Conservation (phyloP, 2,113 vertebrate genomes). For the Pampusana beccarii region DNA sequence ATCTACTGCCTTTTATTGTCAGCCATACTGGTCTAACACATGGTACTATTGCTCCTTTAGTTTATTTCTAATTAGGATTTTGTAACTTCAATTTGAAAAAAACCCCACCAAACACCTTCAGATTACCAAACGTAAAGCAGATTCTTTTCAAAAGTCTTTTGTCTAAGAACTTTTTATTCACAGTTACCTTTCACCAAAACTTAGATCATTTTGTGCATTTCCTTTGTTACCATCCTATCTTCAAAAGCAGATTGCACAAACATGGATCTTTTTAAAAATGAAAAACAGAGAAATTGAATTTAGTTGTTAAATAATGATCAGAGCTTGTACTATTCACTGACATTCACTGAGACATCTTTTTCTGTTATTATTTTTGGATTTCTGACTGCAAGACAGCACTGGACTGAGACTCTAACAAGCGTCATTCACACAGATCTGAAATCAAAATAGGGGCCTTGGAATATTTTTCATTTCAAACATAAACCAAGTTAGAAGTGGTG, state of each 20-base stretch:
- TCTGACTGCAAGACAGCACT: not conserved
- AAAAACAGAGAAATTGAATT: not conserved
- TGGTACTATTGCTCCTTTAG: not conserved
- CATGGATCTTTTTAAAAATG: not conserved
- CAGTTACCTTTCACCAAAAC: not conserved
- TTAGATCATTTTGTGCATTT: accelerated
- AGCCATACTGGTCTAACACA: not conserved
- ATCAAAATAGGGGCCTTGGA: not conserved
- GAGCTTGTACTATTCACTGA: not conserved
- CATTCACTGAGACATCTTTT: not conserved
- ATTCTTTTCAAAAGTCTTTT: not conserved
- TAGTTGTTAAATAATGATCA: not conserved
- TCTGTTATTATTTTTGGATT: not conserved
- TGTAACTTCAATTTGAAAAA: not conserved
- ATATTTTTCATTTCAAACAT: not conserved
- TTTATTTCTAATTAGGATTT: not conserved
- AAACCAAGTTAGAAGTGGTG: not conserved
- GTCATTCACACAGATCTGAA: not conserved
- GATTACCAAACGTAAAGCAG: not conserved
- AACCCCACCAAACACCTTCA: not conserved
- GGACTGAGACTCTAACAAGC: not conserved
- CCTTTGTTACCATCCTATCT: not conserved
- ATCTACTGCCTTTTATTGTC: not conserved
- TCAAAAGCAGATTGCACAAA: not conserved
- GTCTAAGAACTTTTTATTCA: not conserved